Evolutionary conservation across 2,888 invertebrate species (phyloP), one percentile per base, ranked within the genome.

Genomic region (Sialis lutaria): DNA sequence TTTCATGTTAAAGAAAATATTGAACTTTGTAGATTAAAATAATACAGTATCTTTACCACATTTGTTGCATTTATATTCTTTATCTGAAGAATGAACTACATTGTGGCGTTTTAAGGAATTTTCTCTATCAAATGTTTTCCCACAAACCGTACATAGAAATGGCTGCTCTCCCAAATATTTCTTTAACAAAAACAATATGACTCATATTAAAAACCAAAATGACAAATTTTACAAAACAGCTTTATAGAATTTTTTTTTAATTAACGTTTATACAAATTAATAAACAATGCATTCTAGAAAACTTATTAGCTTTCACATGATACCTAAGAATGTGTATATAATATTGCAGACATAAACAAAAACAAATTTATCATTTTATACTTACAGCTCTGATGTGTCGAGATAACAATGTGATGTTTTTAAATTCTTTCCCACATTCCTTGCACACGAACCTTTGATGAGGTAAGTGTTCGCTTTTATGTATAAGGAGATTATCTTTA

Each of bases 131-230:
- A 73, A 73, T 4, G 70, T 68, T 53, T 72, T 72, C 5, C 67
- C 68, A 52, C 73, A 72, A 1, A 72, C 64, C 2, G 64, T 63
- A 52, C 69, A 69, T 0, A 63, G 60, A 55, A 70, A 67, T 1
- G 70, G 70, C 46, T 70, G 69, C 50, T 70, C 70, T 2, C 70
- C 72, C 9, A 72, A 73, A 50, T 73, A 72, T 48, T 73, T 72
- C 10, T 72, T 57, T 12, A 70, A 62, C 54, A 44, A 30, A 10
- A n/a, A 35, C 4, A n/a, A n/a, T 35, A n/a, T n/a, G 10, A 35
- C 10, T 22, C 22, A 22, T 22, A n/a, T 22, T 22, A 22, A 22
- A 22, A 22, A 4, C 22, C 22, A 22, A 35, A 35, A 35, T n/a
- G 10, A 35, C 35, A 35, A 35, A n/a, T 35, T n/a, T 35, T 35